Base-by-base conservation (phyloP, 1,140 invertebrate species). In the Tetraneura akinire region DNA sequence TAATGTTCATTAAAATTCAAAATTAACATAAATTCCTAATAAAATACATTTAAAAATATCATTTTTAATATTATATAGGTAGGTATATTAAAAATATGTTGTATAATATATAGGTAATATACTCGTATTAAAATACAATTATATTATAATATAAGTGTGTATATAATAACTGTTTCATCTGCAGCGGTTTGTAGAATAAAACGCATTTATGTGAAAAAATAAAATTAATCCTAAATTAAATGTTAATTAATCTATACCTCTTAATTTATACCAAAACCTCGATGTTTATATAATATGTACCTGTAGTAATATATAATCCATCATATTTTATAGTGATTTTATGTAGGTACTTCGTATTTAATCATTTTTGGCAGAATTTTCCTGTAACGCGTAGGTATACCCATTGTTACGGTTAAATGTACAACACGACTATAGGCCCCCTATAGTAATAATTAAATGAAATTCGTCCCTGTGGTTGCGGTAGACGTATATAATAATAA, bases 301-400 rank as follows among this genome's bases (percentile, higher is more conserved):
- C 49, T 49, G 13, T 42, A 13, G 23, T 8, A 14, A 57, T 9
- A 57, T 57, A 42, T 57, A 55, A 76, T 76, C 21, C 32, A 76
- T 76, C 53, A 23, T n/a, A 23, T 55, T 57, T 76, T 16, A 37
- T 37, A 68, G 66, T 68, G 42, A 68, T 68, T 47, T 42, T 55
- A 57, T 9, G 10, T 64, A 64, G 10, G 9, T 37, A 37, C 9
- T 26, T 53, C 13, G 51, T 42, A 23, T 68, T 16, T 23, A 68
- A 68, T 47, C n/a, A 37, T 55, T 42, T 26, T 18, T 76, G 29
- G 8, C 23, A 23, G 11, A 42, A 23, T 76, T 76, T 57, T 42
- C 29, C 1, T 23, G 21, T 14, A 55, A 23, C 13, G 5, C 3
- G 13, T 21, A 53, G 32, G 21, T 47, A 37, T 73, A 76, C 53